Evolutionary conservation across 2,888 invertebrate species (phyloP).

Genomic region (Crepidodera aurea): DNA sequence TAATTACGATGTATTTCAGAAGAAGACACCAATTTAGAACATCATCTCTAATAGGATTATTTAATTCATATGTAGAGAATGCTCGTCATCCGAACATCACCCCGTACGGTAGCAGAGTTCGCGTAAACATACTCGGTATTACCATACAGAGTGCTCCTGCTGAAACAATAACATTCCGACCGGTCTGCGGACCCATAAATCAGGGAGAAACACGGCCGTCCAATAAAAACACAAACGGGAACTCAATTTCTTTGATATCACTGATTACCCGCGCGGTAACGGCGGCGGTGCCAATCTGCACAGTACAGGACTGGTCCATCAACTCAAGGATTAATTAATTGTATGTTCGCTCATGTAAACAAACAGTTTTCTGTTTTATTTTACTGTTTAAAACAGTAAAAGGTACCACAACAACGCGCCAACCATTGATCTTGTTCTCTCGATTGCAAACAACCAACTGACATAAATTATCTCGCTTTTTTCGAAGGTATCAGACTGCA

Average conservation of each 20-base stretch:
- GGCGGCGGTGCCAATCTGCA: neutral
- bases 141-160: slow-evolving; percentile 51
- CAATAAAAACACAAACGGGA: slow-evolving; percentile 44
- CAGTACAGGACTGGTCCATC: neutral
- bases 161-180: slow-evolving; percentile 54
- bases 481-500: no score
- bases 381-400: no score
- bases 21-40: neutral
- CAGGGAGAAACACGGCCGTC: slow-evolving; percentile 38
- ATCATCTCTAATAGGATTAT: neutral
- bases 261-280: slow-evolving; percentile 28
- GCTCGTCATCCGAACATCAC: neutral
- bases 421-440: no score
- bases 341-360: no score
- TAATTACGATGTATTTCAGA: no score
- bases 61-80: no score
- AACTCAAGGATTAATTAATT: no score
- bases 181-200: slow-evolving; percentile 48
- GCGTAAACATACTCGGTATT: slow-evolving; percentile 32
- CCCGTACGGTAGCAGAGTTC: slow-evolving; percentile 1
- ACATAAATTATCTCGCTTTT: no score
- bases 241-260: slow-evolving; percentile 41
- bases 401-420: no score
- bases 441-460: no score
- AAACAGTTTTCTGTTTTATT: no score